Conservation (phyloP, 2,888 invertebrate species). For the Cabera pusaria region DNA sequence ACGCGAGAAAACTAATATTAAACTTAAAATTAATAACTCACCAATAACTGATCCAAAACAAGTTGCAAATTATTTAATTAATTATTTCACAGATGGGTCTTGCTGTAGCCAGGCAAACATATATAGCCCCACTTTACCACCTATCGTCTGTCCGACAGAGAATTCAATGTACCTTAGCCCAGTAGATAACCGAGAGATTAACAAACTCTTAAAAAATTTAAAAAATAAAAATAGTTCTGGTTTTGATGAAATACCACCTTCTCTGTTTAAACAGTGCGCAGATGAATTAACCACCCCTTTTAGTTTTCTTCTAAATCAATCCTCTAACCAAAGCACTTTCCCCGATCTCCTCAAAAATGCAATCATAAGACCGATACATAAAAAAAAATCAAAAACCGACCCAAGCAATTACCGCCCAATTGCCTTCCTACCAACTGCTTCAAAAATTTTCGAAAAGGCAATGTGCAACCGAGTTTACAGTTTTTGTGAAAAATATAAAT, state of each 20-base stretch:
- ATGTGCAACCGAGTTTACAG: conserved; percentile 6
- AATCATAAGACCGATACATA: conserved; percentile 19
- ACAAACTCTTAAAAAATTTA: conserved; percentile 10
- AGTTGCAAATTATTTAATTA: neutral
- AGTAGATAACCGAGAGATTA: conserved; percentile 1
- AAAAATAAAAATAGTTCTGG: conserved; percentile 23
- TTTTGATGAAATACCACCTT: conserved; percentile 17
- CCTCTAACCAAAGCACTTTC: conserved; percentile 14
- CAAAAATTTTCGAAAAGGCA: conserved; percentile 15
- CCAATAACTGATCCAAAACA: neutral
- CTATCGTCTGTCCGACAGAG: neutral
- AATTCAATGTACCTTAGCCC: conserved; percentile 1
- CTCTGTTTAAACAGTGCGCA: conserved; percentile 15
- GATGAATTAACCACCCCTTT: conserved; percentile 9
- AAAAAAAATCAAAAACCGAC: conserved; percentile 14
- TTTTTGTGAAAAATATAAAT: conserved; percentile 10
- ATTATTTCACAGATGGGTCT: neutral
- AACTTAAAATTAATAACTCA: conserved; percentile 1
- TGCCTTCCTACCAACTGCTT: conserved; percentile 11
- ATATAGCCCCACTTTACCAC: too few relatives aligned
- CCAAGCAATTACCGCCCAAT: conserved; percentile 24
- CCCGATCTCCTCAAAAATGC: conserved; percentile 10
- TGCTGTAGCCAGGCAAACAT: too few relatives aligned
- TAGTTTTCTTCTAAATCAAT: conserved; percentile 11
- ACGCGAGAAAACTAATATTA: conserved; percentile 1